Evolutionary conservation across 2,797 vertebrate genomes (phyloP).

Genomic region (Sciurus carolinensis): DNA sequence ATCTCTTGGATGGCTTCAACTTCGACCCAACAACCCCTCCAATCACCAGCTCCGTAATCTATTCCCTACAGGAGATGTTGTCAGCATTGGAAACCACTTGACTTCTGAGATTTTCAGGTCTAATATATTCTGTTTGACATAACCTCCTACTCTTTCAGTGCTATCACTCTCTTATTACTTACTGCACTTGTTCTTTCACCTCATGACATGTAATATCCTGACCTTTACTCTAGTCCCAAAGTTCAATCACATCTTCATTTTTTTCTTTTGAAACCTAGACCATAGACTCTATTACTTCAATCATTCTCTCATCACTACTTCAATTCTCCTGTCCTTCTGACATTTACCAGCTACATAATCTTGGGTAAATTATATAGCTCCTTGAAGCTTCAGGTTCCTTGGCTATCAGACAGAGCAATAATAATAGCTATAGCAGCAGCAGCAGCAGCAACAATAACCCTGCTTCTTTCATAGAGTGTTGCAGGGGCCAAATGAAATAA

Average conservation of each 20-base stretch:
- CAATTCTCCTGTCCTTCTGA: not conserved
- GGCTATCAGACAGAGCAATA: slow-evolving; percentile 9
- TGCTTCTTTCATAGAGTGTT: not conserved
- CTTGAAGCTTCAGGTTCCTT: not conserved
- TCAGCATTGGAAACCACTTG: not conserved
- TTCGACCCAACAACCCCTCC: not conserved
- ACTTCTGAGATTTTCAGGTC: not conserved
- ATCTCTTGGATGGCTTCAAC: not conserved
- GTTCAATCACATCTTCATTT: slow-evolving; percentile 54
- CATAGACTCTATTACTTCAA: not conserved
- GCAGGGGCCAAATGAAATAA: not conserved
- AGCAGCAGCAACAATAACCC: not conserved
- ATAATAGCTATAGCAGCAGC: not conserved
- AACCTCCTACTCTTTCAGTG: not conserved
- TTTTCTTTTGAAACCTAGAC: slow-evolving; percentile 51
- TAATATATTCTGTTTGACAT: not conserved
- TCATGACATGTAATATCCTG: not conserved
- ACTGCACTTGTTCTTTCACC: not conserved
- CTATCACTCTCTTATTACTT: not conserved
- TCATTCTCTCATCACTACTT: not conserved
- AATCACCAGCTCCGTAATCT: not conserved
- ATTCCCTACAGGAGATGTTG: not conserved
- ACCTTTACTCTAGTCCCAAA: not conserved
- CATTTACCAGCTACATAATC: not conserved
- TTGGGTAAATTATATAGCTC: not conserved